These are phyloP conservation scores for Ormyrus labotus DNA, from an alignment of 2,888 invertebrate species.

Conservation along the genomic window DNA sequence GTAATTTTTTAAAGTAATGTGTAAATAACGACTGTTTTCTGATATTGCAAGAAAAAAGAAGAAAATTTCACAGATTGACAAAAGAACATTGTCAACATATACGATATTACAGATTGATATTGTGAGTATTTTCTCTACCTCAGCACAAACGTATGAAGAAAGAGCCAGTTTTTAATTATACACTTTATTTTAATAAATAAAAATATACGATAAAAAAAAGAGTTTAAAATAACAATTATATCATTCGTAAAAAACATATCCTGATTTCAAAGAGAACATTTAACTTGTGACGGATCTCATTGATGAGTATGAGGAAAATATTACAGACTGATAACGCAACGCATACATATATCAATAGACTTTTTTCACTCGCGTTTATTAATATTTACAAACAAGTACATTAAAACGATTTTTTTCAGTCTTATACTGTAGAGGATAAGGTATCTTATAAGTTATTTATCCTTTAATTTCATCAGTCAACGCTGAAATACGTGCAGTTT, in stretches of 20 bases:
- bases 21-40: too few relatives aligned
- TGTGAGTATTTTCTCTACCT: slow-evolving; percentile 51
- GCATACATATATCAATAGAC: slow-evolving; percentile 44
- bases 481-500: slow-evolving; percentile 57
- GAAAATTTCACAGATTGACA: not conserved
- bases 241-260: slow-evolving; percentile 32
- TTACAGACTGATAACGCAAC: slow-evolving; percentile 39
- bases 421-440: slow-evolving; percentile 70
- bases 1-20: too few relatives aligned
- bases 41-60: too few relatives aligned
- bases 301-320: slow-evolving; percentile 33
- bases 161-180: slow-evolving; percentile 34
- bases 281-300: slow-evolving; percentile 13
- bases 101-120: slow-evolving; percentile 44
- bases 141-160: slow-evolving; percentile 40
- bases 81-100: slow-evolving; percentile 32
- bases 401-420: slow-evolving; percentile 71
- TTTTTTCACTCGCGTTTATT: slow-evolving; percentile 57
- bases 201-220: slow-evolving; percentile 21
- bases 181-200: slow-evolving; percentile 39
- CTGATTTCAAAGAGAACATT: slow-evolving; percentile 21
- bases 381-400: slow-evolving; percentile 69
- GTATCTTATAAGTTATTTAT: slow-evolving; percentile 59
- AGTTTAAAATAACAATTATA: slow-evolving; percentile 22
- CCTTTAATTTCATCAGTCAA: slow-evolving; percentile 58